A percentile compares a stretch with the other conserved stretches of the same genome.
phyloP scores from a whole-genome alignment of 2,113 vertebrate species.

The Stigmatopora nigra region DNA sequence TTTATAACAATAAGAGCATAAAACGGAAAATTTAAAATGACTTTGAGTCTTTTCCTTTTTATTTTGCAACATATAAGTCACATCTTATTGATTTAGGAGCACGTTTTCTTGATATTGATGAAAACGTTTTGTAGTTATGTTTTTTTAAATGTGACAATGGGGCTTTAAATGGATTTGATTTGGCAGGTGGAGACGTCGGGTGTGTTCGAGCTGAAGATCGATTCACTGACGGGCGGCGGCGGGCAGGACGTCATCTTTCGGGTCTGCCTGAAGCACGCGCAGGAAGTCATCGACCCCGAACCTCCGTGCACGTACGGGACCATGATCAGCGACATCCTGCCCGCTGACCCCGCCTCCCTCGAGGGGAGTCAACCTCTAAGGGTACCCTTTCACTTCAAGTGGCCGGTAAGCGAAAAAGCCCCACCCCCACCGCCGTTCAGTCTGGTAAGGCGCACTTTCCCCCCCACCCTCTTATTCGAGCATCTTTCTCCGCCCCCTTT shows the following conservation, averaged over 20 bases:
- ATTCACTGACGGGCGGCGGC: constrained; percentile 71
- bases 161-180: too few species aligned
- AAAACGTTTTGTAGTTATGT: too few species aligned
- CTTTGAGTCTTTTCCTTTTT: too few species aligned
- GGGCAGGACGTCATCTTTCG: constrained; percentile 76
- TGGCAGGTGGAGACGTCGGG: constrained; percentile 70
- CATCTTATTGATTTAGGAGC: too few species aligned
- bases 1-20: too few species aligned
- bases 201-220: constrained; percentile 82
- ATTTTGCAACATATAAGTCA: too few species aligned
- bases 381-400: constrained; percentile 77
- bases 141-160: too few species aligned
- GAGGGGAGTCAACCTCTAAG: constrained; percentile 64
- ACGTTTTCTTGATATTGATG: too few species aligned
- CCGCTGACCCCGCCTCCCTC: constrained; percentile 60
- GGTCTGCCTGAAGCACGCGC: constrained; percentile 79
- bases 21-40: too few species aligned
- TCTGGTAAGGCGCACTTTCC: too few species aligned
- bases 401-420: constrained; percentile 75
- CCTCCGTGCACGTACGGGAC: constrained; percentile 78
- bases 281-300: constrained; percentile 70
- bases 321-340: constrained; percentile 64
- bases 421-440: neutral
- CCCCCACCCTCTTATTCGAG: too few species aligned
- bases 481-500: neutral